A percentile compares a stretch with the other conserved stretches of the same genome.
phyloP scores from a whole-genome alignment of 2,113 vertebrate species.

The Etheostoma spectabile region DNA sequence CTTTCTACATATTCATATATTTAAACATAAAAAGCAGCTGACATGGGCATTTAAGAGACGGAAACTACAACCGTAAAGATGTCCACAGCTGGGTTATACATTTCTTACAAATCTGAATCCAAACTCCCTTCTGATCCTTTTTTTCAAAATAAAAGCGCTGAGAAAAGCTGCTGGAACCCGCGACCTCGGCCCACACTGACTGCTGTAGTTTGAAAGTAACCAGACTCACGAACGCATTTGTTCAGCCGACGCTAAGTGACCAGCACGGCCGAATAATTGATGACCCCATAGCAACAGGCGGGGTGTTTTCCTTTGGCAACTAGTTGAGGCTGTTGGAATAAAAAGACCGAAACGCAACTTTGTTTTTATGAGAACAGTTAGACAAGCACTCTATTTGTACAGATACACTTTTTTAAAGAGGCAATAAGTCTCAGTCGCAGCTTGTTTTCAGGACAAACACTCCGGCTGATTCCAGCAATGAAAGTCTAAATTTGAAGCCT shows the following conservation, averaged over 20 bases:
- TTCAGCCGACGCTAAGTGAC: slow-evolving; percentile 32
- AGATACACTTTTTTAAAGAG: not conserved
- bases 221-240: slow-evolving; percentile 50
- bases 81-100: not conserved
- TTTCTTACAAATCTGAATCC: not conserved
- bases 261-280: slow-evolving; percentile 48
- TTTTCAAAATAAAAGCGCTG: slow-evolving; percentile 24
- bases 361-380: slow-evolving; percentile 8
- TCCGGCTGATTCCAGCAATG: not conserved
- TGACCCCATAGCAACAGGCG: slow-evolving; percentile 24
- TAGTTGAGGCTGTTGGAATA: not conserved
- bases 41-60: no score
- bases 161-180: not conserved
- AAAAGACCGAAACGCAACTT: not conserved
- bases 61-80: no score
- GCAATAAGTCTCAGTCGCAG: not conserved
- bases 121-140: not conserved
- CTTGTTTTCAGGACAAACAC: slow-evolving; percentile 14
- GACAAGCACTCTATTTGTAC: not conserved
- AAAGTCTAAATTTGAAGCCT: not conserved
- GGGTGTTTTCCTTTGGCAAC: slow-evolving; percentile 42
- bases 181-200: not conserved
- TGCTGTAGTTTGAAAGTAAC: slow-evolving; percentile 21
- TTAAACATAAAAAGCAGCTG: no score
- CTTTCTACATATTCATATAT: no score